Conservation (phyloP, 2,113 vertebrate species). For the Barnardius zonarius region DNA sequence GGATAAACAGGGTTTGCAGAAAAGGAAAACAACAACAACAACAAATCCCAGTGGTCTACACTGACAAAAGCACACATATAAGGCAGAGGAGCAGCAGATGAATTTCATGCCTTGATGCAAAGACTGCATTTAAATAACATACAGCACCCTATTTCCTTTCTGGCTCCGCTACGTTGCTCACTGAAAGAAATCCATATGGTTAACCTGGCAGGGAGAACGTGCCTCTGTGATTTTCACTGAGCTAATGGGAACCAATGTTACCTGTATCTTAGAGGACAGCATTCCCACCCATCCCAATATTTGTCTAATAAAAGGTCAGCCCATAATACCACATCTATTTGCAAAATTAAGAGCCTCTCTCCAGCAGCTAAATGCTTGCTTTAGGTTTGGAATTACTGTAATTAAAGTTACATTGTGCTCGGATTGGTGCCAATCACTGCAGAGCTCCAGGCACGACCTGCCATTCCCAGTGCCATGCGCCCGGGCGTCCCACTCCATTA, state of each 20-base stretch:
- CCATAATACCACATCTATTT: conserved; percentile 56
- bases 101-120: conserved; percentile 23
- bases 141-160: not conserved
- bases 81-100: not conserved
- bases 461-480: conserved; percentile 14
- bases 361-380: conserved; percentile 67
- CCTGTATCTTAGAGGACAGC: conserved; percentile 41
- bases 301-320: conserved; percentile 73
- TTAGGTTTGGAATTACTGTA: conserved; percentile 70
- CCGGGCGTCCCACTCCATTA: conserved; percentile 72
- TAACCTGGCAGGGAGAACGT: not conserved
- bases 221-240: not conserved
- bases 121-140: conserved; percentile 11
- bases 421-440: conserved; percentile 72
- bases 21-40: not conserved
- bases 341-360: conserved; percentile 68
- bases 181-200: conserved; percentile 23
- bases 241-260: conserved; percentile 44
- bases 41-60: not conserved
- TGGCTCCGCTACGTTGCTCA: not conserved
- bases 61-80: not conserved
- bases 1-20: not conserved
- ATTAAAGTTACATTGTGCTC: conserved; percentile 74
- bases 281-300: conserved; percentile 45
- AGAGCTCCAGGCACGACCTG: conserved; percentile 61